Base-by-base conservation (phyloP, 1,140 invertebrate species). In the Centruroides sculpturatus region DNA sequence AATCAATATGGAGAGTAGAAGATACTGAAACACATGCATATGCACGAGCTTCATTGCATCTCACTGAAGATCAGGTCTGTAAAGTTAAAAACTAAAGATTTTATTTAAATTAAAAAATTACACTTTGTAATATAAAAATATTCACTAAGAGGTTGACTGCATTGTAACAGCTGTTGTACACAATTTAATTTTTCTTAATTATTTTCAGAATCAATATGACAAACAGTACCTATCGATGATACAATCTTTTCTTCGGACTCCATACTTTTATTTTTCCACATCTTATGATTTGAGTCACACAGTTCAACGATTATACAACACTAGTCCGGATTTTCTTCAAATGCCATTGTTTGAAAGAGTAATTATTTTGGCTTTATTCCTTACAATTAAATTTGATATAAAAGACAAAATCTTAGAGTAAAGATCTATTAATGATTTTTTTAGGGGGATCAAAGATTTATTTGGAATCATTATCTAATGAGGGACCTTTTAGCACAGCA, bases 271-370 rank as follows among this genome's bases (percentile, higher is more conserved):
- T 73, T 96, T 90, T 75, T 95, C 91, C 46, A 86, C 93, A 62
- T 85, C 86, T 1, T 95, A 93, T 71, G 94, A 99, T 76, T 71
- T 99, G 23, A 95, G 89, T 47, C 92, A 96, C 71, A 84, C 89
- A 0, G 77, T 96, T 68, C 95, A 98, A 72, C 78, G 90, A 56
- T 76, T 96, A 47, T 84, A 92, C 67, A 87, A 89, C 57, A 87
- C 89, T n/a, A 81, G 84, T 13, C 84, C 88, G 4, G 87, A 92
- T 62, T 95, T 93, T 72, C 74, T 85, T 58, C 80, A 83, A 71
- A 84, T 84, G 71, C 69, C 72, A 55, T 61, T 74, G 82, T 56
- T 73, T 70, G 76, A 75, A 64, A 65, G 78, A 67, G 76, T 75
- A 69, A 67, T 71, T 71, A 55, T 8, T 56, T 64, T 56, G 2